Percentiles rank a stretch among this genome's conserved stretches.
These are phyloP conservation scores for Dermochelys coriacea DNA, from an alignment of 2,797 vertebrate genomes.

Conservation along the genomic window DNA sequence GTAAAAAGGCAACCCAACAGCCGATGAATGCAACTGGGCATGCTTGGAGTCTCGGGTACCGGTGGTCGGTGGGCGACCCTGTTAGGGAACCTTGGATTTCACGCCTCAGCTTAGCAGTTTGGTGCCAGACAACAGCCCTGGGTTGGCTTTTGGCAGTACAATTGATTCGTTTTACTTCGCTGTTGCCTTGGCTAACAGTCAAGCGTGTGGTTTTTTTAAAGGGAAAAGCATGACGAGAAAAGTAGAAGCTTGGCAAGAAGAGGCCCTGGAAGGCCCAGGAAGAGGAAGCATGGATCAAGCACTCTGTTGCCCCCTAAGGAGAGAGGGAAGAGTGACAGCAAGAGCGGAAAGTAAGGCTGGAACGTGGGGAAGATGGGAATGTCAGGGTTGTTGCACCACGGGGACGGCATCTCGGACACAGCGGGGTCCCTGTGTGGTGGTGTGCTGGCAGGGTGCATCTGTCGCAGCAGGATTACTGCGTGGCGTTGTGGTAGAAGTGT, in stretches of 20 bases:
- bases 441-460: background rate
- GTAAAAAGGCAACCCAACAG: constrained; percentile 5
- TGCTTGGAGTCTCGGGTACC: background rate
- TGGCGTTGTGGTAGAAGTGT: background rate
- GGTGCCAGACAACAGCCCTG: constrained; percentile 62
- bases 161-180: constrained; percentile 51
- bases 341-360: constrained; percentile 93
- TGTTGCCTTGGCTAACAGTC: constrained; percentile 80
- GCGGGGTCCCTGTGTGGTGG: background rate
- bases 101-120: constrained; percentile 74
- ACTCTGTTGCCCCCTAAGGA: constrained; percentile 86
- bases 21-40: constrained; percentile 49
- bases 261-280: constrained; percentile 95
- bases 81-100: constrained; percentile 64
- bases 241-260: constrained; percentile 92
- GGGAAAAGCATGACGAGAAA: constrained; percentile 94
- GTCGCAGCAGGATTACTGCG: background rate
- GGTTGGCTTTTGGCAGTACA: constrained; percentile 58
- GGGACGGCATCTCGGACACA: constrained; percentile 69
- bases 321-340: constrained; percentile 90
- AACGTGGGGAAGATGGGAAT: constrained; percentile 73
- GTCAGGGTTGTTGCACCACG: constrained; percentile 64
- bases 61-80: constrained; percentile 5
- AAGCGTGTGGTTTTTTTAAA: constrained; percentile 86
- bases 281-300: constrained; percentile 91